Percentiles rank a stretch among this genome's conserved stretches.
phyloP scores from a whole-genome alignment of 92 coral and sea anemone genomes.

The Phenganax subtilis region DNA sequence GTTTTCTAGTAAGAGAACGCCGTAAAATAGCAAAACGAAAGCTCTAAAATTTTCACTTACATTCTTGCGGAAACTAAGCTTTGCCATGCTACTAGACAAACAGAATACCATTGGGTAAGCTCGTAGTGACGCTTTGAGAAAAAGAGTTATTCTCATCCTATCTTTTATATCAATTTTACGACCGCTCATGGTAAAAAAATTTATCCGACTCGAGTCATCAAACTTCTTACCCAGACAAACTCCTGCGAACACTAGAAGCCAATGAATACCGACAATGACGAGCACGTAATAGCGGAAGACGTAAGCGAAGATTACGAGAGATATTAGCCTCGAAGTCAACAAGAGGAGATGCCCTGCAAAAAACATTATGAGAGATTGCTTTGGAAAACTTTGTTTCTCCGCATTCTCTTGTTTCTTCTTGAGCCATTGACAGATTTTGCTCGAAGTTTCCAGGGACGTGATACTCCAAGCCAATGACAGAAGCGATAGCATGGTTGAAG shows the following conservation, averaged over 20 bases:
- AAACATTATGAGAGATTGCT: slow-evolving; percentile 7
- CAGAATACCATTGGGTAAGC: slow-evolving; percentile 13
- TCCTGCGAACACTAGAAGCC: slow-evolving; percentile 43
- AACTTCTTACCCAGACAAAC: slow-evolving; percentile 16
- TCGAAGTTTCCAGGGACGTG: slow-evolving; percentile 58
- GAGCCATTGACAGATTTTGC: slow-evolving; percentile 62
- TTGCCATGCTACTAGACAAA: slow-evolving; percentile 10
- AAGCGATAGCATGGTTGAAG: slow-evolving; percentile 73
- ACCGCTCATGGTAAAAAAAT: too few species aligned
- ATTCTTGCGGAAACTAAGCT: slow-evolving; percentile 1
- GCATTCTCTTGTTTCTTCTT: not conserved
- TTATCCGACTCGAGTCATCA: not conserved
- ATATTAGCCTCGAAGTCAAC: slow-evolving; percentile 77
- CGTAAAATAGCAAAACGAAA: not conserved
- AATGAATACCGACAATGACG: slow-evolving; percentile 63
- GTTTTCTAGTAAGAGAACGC: not conserved
- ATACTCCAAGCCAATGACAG: slow-evolving; percentile 78
- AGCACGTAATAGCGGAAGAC: slow-evolving; percentile 56
- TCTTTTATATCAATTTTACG: not conserved
- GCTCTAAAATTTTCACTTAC: not conserved
- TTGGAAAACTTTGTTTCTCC: not conserved
- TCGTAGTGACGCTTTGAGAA: slow-evolving; percentile 9
- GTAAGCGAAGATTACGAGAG: slow-evolving; percentile 78
- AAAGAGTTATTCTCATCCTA: not conserved
- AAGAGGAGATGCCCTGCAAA: slow-evolving; percentile 48